A percentile compares a stretch with the other conserved stretches of the same genome.
Evolutionary conservation across 1,140 invertebrate genomes (phyloP).

Genomic region (Gonatopus flavifemur): DNA sequence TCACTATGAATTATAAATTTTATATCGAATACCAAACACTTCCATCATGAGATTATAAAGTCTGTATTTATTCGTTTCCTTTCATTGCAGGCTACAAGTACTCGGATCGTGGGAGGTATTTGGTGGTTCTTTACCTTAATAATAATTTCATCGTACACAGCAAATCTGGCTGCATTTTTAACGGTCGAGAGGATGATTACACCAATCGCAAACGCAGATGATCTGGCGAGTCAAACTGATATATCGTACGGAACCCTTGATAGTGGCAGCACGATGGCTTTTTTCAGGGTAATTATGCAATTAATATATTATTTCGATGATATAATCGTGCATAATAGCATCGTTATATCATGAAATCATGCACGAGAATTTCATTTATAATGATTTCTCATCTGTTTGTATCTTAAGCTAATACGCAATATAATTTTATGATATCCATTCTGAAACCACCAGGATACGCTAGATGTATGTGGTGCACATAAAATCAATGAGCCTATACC

Average conservation of each 20-base stretch:
- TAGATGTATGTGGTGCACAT: too few relatives aligned
- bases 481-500: too few relatives aligned
- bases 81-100: constrained; percentile 65
- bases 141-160: constrained; percentile 87
- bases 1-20: too few relatives aligned
- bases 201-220: constrained; percentile 83
- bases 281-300: constrained; percentile 68
- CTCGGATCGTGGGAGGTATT: constrained; percentile 74
- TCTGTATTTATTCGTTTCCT: neutral
- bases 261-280: constrained; percentile 79
- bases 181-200: constrained; percentile 85
- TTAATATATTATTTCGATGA: too few relatives aligned
- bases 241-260: constrained; percentile 81
- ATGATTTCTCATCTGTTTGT: too few relatives aligned
- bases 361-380: too few relatives aligned
- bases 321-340: too few relatives aligned
- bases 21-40: too few relatives aligned
- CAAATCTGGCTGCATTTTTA: constrained; percentile 84
- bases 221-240: constrained; percentile 79
- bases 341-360: too few relatives aligned
- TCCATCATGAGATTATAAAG: neutral
- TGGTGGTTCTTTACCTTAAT: constrained; percentile 93
- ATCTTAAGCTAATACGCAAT: too few relatives aligned
- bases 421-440: too few relatives aligned
- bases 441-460: too few relatives aligned